These are phyloP conservation scores for Diachasmimorpha longicaudata DNA, from an alignment of 1,140 invertebrate genomes.

Conservation along the genomic window DNA sequence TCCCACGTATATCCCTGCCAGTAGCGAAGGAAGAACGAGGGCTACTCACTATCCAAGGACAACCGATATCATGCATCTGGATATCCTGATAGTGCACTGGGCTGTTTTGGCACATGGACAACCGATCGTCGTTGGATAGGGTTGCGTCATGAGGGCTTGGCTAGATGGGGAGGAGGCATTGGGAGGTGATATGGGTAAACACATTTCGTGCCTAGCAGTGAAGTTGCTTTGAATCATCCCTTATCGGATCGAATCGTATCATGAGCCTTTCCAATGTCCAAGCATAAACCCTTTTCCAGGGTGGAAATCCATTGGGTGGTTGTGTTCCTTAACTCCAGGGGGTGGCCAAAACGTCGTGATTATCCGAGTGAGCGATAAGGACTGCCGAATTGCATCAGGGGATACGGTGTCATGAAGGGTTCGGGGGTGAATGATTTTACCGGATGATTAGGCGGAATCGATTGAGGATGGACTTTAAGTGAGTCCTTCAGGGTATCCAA, in stretches of 20 bases:
- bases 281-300: neutral
- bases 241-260: neutral
- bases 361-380: too few species aligned
- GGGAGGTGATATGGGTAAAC: slow-evolving; percentile 9
- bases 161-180: neutral
- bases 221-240: slow-evolving; percentile 40
- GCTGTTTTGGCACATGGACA: slow-evolving; percentile 1
- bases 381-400: too few species aligned
- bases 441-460: too few species aligned
- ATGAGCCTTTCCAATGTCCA: neutral
- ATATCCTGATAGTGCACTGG: neutral
- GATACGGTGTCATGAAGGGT: too few species aligned
- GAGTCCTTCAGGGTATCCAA: too few species aligned
- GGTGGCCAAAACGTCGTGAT: too few species aligned
- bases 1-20: slow-evolving; percentile 23
- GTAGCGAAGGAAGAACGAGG: slow-evolving; percentile 5
- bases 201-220: slow-evolving; percentile 40
- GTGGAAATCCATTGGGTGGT: neutral
- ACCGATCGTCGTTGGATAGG: neutral
- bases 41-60: slow-evolving; percentile 18
- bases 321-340: neutral
- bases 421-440: too few species aligned
- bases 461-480: too few species aligned
- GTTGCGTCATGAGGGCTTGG: neutral
- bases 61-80: slow-evolving; percentile 19